phyloP scores from a whole-genome alignment of 1,140 invertebrate genomes.

The Hesperophylax magnus region DNA sequence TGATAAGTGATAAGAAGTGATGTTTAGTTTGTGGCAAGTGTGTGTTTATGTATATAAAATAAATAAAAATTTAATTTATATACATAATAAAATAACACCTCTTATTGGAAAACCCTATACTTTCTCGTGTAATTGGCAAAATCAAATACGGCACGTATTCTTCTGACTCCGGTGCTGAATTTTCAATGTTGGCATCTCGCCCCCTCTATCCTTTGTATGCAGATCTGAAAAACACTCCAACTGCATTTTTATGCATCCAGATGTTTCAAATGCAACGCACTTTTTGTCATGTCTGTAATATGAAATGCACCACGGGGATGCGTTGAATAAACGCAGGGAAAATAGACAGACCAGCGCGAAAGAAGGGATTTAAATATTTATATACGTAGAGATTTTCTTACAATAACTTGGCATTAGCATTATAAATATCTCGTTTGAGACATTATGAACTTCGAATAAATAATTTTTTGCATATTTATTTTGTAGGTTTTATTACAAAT shows the following conservation, averaged over 20 bases:
- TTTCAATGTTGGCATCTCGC: conserved; percentile 5
- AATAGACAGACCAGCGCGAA: neutral
- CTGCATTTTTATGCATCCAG: conserved; percentile 36
- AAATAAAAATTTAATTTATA: too few relatives aligned
- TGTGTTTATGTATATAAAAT: too few relatives aligned
- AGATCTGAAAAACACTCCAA: conserved; percentile 31
- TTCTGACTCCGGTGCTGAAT: neutral
- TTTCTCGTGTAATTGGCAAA: too few relatives aligned
- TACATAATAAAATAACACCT: too few relatives aligned
- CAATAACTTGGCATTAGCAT: neutral
- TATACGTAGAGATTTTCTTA: too few relatives aligned
- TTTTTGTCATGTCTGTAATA: conserved; percentile 24
- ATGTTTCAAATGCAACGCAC: conserved; percentile 33
- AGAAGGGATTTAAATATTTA: too few relatives aligned
- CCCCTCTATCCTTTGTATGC: conserved; percentile 38
- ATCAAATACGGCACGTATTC: neutral
- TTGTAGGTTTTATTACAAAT: too few relatives aligned
- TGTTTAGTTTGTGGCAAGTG: too few relatives aligned
- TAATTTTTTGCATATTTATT: too few relatives aligned
- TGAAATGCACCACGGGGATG: neutral
- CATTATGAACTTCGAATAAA: too few relatives aligned
- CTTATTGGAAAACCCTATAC: too few relatives aligned
- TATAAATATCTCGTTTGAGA: neutral
- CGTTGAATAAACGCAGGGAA: neutral
- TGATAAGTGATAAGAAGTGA: too few relatives aligned